Conservation (phyloP, 2,113 vertebrate species). For the Cariama cristata region DNA sequence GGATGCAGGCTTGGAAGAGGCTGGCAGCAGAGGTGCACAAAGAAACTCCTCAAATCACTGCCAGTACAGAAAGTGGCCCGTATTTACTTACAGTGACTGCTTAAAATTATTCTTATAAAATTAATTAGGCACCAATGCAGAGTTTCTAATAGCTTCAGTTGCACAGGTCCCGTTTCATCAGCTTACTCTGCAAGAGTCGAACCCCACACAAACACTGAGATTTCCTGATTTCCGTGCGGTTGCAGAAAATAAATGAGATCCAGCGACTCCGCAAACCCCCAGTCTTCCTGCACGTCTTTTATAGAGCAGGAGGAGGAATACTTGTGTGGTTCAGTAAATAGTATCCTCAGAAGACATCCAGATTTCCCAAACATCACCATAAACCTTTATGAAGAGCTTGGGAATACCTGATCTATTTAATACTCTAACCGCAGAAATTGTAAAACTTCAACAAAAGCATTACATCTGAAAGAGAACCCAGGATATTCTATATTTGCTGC, state of each 20-base stretch:
- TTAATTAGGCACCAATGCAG: fast-evolving
- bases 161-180: background rate
- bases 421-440: background rate
- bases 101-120: background rate
- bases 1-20: background rate
- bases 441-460: background rate
- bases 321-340: background rate
- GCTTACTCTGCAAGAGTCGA: background rate
- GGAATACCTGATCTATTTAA: background rate
- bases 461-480: background rate
- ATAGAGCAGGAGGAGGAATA: background rate
- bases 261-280: fast-evolving
- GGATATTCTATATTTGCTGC: background rate
- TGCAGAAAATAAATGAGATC: background rate
- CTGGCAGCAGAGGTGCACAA: background rate
- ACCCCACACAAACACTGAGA: background rate
- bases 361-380: background rate
- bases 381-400: background rate
- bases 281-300: background rate
- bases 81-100: no score
- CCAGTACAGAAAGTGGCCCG: fast-evolving
- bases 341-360: background rate
- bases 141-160: background rate
- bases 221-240: background rate
- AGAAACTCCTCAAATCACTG: background rate